Base-by-base conservation (phyloP, 2,797 vertebrate species). In the Bovichtus diacanthus region DNA sequence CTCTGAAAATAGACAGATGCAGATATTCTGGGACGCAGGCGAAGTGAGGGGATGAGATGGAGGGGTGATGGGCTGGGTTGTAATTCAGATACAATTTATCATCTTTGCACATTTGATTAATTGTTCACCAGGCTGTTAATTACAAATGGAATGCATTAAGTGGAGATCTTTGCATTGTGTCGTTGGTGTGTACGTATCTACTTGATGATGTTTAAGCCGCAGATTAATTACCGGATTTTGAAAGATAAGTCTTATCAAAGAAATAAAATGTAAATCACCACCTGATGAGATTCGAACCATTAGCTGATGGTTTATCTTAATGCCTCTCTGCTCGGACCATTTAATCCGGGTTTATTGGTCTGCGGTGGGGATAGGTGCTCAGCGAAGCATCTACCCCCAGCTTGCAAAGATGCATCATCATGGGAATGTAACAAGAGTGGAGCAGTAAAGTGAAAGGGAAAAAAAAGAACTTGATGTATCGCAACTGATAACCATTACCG, bases 81-180 rank as follows among this genome's bases (percentile, higher is more conserved):
- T 87, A 79, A 85, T 85, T 92, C 80, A 58, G 68, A 51, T 76
- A 18, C 70, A 76, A 91, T 84, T 78, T 62, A 85, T 93, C 86
- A 85, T 51, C 27, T 68, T 63, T 85, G 61, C 80, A 58, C 66
- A 70, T 86, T 70, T 78, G 76, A 91, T 93, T 72, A 85, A 93
- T 93, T 89, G 91, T 93, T 92, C 81, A 88, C 41, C 70, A 76
- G 71, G 66, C 78, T 87, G 71, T 90, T 93, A 83, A 90, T 91
- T 87, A n/a, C 79, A 67, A 77, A 47, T 76, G 82, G 77, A 80
- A 86, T 74, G 73, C 74, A 78, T 92, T 91, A 83, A 79, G 64
- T 47, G 68, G 69, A 79, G 65, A 80, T 80, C 76, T 83, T 88
- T 81, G 34, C 51, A 31, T 65, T 56, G 18, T 36, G 6, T 69